phyloP scores from a whole-genome alignment of 2,113 vertebrate genomes.

The Dryoscopus gambensis region DNA sequence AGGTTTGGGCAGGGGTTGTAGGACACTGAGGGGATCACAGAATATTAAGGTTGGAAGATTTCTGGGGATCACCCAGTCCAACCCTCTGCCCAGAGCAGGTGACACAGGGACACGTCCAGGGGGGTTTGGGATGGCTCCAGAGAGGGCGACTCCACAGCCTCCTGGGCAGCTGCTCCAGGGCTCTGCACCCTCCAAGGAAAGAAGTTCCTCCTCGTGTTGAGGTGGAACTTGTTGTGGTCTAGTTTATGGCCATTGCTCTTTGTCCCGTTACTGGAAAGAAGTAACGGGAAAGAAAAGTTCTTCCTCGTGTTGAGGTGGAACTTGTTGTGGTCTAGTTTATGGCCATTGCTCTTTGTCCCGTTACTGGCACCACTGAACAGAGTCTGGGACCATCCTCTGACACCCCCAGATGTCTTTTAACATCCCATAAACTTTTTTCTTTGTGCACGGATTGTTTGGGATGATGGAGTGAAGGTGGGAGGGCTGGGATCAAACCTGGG shows the following conservation, averaged over 20 bases:
- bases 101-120: background rate
- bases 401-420: background rate
- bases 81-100: background rate
- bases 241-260: background rate
- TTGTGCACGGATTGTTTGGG: background rate
- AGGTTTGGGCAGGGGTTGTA: background rate
- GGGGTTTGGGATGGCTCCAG: background rate
- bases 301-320: background rate
- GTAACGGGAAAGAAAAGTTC: too few relatives aligned
- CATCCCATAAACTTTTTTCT: background rate
- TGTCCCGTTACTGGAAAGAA: too few relatives aligned
- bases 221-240: background rate
- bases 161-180: background rate
- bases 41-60: background rate
- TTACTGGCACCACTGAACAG: background rate
- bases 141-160: background rate
- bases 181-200: background rate
- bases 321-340: background rate
- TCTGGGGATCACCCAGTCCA: background rate
- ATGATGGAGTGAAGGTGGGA: background rate
- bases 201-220: background rate
- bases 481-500: background rate
- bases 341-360: background rate
- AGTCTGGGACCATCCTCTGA: background rate
- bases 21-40: background rate